Evolutionary conservation across 2,797 vertebrate species (phyloP).

Genomic region (Anniella stebbinsi): DNA sequence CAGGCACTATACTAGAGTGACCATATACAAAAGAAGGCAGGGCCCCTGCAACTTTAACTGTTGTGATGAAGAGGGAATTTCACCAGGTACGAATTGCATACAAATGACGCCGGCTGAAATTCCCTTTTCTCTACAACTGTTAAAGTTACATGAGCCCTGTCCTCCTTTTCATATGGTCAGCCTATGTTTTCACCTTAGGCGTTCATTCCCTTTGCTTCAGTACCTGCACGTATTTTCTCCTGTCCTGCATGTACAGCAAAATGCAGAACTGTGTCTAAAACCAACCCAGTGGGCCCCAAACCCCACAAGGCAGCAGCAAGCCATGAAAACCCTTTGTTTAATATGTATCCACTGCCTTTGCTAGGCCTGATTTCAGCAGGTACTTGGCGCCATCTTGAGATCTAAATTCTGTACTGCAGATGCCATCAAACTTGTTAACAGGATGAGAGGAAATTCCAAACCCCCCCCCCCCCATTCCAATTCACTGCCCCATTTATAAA

Average conservation of each 20-base stretch:
- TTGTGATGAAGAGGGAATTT: too few relatives aligned
- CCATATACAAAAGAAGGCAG: too few relatives aligned
- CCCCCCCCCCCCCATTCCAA: not conserved
- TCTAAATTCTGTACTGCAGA: conserved; percentile 47
- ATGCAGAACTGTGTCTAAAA: conserved; percentile 55
- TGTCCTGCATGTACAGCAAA: conserved; percentile 2
- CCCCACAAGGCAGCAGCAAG: not conserved
- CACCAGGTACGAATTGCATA: too few relatives aligned
- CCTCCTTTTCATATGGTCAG: too few relatives aligned
- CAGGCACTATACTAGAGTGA: too few relatives aligned
- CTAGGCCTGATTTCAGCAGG: conserved; percentile 64
- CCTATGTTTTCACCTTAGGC: not conserved
- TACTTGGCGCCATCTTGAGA: conserved; percentile 83
- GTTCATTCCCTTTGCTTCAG: not conserved
- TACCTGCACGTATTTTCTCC: not conserved
- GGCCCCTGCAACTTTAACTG: too few relatives aligned
- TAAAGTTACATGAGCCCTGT: too few relatives aligned
- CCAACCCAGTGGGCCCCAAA: not conserved
- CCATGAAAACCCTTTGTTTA: conserved; percentile 30
- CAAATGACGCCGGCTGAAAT: too few relatives aligned
- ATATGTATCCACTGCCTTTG: not conserved
- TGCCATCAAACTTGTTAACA: not conserved
- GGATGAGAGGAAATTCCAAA: not conserved
- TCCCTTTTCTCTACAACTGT: too few relatives aligned
- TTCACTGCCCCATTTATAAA: not conserved